Base-by-base conservation (phyloP, 1,140 invertebrate species). In the Stegodyphus dumicola region DNA sequence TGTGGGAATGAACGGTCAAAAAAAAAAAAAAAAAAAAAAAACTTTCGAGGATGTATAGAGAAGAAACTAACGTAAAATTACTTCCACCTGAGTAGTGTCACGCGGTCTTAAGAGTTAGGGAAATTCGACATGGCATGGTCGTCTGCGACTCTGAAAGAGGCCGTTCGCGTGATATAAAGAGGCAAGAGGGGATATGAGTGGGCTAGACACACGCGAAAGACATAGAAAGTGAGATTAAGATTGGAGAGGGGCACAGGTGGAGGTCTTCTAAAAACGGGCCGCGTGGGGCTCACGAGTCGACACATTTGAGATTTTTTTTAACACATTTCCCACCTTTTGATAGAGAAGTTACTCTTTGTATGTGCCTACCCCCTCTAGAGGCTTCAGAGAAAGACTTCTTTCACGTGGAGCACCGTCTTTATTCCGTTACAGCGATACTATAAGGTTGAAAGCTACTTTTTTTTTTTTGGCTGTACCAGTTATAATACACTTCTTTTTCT, bases 171-270 rank as follows among this genome's bases (percentile, higher is more conserved):
- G 69, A 51, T 13, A 71, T 18, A 74, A 18, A 74, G 13, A 54
- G 33, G n/a, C 11, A 9, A 5, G n/a, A 4, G 48, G 69, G 77
- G 18, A 71, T 49, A 71, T 48, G 64, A 73, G 56, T 13, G n/a
- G 66, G 54, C 51, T 51, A 60, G 70, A 33, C 17, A 49, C 56
- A 52, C n/a, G 49, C 60, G 80, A 60, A 67, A 74, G 79, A 83
- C 49, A 83, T 56, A 73, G 80, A 83, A 83, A 83, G 80, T 83
- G 80, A 54, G 80, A 73, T 83, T 83, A 83, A 83, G 70, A 53
- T 60, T 81, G 69, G 78, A 81, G 77, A 48, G 65, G 60, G 49
- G 71, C 80, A 75, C 80, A 83, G 80, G 80, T 83, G 80, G 78
- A 80, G 65, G 70, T 81, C 54, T 54, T 48, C 56, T 15, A 67